Percentiles rank a stretch among this genome's conserved stretches.
Conservation (phyloP, 2,888 invertebrate genomes). For the Apotomis betuletana region DNA sequence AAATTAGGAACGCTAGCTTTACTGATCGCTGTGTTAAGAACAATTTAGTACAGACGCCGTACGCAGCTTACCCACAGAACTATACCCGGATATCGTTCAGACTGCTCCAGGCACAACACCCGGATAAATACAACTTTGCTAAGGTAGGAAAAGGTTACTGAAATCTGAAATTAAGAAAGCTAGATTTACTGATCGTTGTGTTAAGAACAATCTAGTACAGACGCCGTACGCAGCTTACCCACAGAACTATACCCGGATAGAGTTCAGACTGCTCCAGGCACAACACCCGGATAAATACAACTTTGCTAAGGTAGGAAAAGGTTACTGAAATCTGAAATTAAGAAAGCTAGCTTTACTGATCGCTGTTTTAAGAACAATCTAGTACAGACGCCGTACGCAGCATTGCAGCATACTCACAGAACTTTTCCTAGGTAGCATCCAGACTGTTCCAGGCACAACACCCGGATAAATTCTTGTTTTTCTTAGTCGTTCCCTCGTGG, state of each 20-base stretch:
- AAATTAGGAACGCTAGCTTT: too few relatives aligned
- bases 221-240: constrained; percentile 89
- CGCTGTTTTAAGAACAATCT: constrained; percentile 87
- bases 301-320: constrained; percentile 85
- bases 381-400: too few relatives aligned
- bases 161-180: too few relatives aligned
- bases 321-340: too few relatives aligned
- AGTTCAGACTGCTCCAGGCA: constrained; percentile 89
- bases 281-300: constrained; percentile 88
- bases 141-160: too few relatives aligned
- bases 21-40: too few relatives aligned
- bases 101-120: too few relatives aligned
- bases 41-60: too few relatives aligned
- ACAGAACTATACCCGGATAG: constrained; percentile 86
- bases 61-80: too few relatives aligned
- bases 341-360: constrained; percentile 60
- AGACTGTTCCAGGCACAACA: constrained; percentile 87
- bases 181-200: constrained; percentile 82
- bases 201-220: constrained; percentile 86
- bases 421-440: constrained; percentile 87
- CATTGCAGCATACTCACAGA: constrained; percentile 86
- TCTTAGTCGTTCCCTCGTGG: too few relatives aligned
- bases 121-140: too few relatives aligned
- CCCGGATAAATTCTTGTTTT: constrained; percentile 84
- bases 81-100: too few relatives aligned